Percentiles rank a stretch among this genome's conserved stretches.
These are phyloP conservation scores for Forbesichthys agassizii DNA, from an alignment of 2,113 vertebrate genomes.

Conservation along the genomic window DNA sequence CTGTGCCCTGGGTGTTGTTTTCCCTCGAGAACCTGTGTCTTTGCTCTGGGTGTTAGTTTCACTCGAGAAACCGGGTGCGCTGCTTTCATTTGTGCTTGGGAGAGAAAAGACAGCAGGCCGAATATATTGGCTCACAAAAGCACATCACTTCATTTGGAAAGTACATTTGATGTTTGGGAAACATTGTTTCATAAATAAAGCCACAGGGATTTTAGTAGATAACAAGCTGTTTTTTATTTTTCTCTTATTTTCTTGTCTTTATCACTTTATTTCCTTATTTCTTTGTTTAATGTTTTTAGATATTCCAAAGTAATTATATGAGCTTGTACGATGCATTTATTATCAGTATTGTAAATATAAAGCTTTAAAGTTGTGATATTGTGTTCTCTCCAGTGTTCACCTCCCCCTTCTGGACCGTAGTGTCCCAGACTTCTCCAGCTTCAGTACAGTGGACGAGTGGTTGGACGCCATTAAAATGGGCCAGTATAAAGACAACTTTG, in stretches of 20 bases:
- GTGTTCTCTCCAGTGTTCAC: constrained; percentile 82
- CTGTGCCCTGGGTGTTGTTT: constrained; percentile 61
- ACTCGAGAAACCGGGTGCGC: constrained; percentile 40
- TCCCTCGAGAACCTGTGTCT: constrained; percentile 42
- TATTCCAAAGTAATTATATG: not conserved
- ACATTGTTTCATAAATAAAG: constrained; percentile 41
- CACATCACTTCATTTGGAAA: constrained; percentile 71
- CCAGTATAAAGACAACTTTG: constrained; percentile 98
- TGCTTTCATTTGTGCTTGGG: constrained; percentile 61
- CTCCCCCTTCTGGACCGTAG: constrained; percentile 96
- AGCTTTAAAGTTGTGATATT: not conserved
- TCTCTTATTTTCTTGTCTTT: not conserved
- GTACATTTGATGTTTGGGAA: constrained; percentile 61
- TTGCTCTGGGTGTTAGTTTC: constrained; percentile 62
- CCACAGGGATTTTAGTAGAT: constrained; percentile 27
- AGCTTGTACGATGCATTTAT: not conserved
- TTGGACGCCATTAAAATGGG: constrained; percentile 99
- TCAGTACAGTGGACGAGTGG: constrained; percentile 97
- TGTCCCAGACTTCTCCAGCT: constrained; percentile 95
- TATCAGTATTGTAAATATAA: not conserved
- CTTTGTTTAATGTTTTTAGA: not conserved
- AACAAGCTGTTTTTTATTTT: constrained; percentile 18
- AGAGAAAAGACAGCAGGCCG: constrained; percentile 28
- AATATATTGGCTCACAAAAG: constrained; percentile 59
- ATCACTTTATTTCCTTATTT: not conserved